These are phyloP conservation scores for Eunapius fragilis DNA, from an alignment of 37 sponge, comb jelly and placozoan genomes.

Conservation along the genomic window DNA sequence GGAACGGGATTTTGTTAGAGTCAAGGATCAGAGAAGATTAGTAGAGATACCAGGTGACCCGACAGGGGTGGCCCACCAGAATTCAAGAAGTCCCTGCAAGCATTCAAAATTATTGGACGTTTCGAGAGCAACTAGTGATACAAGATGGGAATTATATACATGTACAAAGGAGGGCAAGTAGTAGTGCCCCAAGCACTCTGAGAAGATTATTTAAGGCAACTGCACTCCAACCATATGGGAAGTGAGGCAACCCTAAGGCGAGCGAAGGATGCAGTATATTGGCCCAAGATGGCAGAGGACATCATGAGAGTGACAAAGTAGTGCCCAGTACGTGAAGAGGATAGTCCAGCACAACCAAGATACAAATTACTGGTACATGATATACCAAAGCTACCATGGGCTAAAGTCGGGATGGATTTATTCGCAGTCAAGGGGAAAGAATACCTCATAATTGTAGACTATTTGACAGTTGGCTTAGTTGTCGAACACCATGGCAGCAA, in stretches of 20 bases:
- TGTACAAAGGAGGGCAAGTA: too few species aligned
- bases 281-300: constrained; percentile 26
- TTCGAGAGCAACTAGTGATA: too few species aligned
- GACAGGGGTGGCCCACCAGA: too few species aligned
- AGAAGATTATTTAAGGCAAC: not conserved
- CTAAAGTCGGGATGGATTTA: constrained; percentile 21
- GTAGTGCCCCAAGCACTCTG: too few species aligned
- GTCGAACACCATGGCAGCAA: constrained; percentile 24
- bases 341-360: constrained; percentile 27
- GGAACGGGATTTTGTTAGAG: too few species aligned
- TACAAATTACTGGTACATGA: constrained; percentile 19
- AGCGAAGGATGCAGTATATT: constrained; percentile 15
- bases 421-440: constrained; percentile 18
- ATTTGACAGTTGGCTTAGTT: constrained; percentile 12
- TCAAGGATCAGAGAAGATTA: too few species aligned
- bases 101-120: too few species aligned
- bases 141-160: too few species aligned
- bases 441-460: constrained; percentile 46
- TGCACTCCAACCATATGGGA: not conserved
- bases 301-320: constrained; percentile 11
- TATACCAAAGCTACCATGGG: constrained; percentile 40
- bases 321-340: constrained; percentile 7
- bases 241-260: not conserved
- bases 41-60: too few species aligned
- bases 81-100: too few species aligned